These are phyloP conservation scores for Piprites chloris DNA, from an alignment of 2,113 vertebrate genomes.

Conservation along the genomic window DNA sequence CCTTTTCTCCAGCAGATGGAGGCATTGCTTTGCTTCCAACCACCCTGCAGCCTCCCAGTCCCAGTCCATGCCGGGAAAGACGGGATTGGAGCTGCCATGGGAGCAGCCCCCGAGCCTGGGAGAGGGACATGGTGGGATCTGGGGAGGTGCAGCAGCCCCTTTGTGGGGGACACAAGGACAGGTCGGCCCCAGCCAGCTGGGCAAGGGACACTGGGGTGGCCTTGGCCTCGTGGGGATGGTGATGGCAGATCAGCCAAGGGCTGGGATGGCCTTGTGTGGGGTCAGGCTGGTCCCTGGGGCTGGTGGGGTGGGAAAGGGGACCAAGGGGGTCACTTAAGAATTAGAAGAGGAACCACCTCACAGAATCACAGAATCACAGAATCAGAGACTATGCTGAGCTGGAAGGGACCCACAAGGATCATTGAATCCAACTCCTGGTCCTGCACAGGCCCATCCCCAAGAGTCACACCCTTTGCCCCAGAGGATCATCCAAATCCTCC, in stretches of 20 bases:
- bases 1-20: not conserved
- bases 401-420: not conserved
- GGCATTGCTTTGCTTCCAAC: not conserved
- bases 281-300: not conserved
- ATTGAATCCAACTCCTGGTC: not conserved
- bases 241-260: not conserved
- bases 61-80: not conserved
- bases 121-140: fast-evolving
- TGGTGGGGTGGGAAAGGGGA: fast-evolving
- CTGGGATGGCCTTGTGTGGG: not conserved
- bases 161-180: not conserved
- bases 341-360: not conserved
- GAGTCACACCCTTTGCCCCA: not conserved
- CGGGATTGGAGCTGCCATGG: not conserved
- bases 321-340: too few species aligned
- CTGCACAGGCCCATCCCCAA: not conserved
- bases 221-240: fast-evolving
- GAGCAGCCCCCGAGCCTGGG: fast-evolving
- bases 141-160: not conserved
- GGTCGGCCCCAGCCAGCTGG: not conserved
- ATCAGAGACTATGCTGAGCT: not conserved
- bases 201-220: not conserved
- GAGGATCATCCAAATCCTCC: not conserved
- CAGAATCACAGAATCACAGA: not conserved
- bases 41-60: not conserved